Base-by-base conservation (phyloP, 2,797 vertebrate species). In the Geotrypetes seraphini region DNA sequence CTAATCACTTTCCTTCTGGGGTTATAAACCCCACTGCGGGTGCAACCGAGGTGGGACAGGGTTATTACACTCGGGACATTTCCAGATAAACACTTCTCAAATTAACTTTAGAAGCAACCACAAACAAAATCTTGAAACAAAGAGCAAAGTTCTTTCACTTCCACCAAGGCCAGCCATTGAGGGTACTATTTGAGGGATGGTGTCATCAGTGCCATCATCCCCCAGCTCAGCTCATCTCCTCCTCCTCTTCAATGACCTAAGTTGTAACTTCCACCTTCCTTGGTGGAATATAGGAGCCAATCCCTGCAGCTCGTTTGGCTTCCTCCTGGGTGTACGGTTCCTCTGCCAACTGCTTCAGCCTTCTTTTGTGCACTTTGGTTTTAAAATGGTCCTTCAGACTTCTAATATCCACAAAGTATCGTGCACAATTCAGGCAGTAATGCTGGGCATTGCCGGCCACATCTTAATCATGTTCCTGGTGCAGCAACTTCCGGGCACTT, bases 361-460 rank as follows among this genome's bases (percentile, higher is more conserved):
- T 82, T 73, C 73, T 94, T 64, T 97, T 99, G 75, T 99, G 96
- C 47, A 86, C 76, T 78, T 98, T 98, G 30, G 76, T 91, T 65
- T 74, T 89, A 52, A 97, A 92, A 47, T 99, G 96, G 31, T 91
- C 91, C 66, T 93, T 96, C 69, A 98, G 56, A 18, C 87, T 78
- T 64, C 65, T 86, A 50, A 92, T 66, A 51, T 98, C 91, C 19
- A 95, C 66, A 38, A 99, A 99, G 61, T 97, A 96, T 38, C 90
- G 86, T 61, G 92, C 85, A 87, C 95, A 98, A 59, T 94, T 92
- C 58, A 96, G 71, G 52, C 95, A 98, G 71, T 94, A 96, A 63
- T 94, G 78, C 51, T 91, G 89, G 2, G 85, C 95, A 43, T 80
- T 86, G 24, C 95, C 94, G 0, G 94, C 89, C 47, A 93, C 55